phyloP scores from a whole-genome alignment of 2,797 vertebrate genomes.

The Cirrhinus molitorella region DNA sequence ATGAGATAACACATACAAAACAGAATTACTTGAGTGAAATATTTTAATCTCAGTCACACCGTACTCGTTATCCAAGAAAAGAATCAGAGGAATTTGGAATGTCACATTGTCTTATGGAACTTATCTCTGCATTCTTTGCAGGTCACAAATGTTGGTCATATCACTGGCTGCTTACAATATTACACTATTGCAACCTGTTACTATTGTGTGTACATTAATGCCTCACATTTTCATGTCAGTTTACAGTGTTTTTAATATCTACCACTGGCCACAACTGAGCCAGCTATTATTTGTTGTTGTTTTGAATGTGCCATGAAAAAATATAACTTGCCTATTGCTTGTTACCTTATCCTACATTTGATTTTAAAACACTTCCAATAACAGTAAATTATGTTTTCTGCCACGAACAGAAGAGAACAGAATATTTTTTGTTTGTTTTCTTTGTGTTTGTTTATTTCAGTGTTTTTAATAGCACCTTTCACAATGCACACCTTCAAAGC shows the following conservation, averaged over 20 bases:
- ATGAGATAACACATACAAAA: background rate
- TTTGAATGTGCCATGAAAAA: background rate
- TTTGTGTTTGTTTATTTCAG: too few relatives aligned
- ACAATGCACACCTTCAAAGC: background rate
- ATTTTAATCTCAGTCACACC: conserved; percentile 69
- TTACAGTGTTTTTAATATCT: background rate
- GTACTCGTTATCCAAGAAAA: conserved; percentile 60
- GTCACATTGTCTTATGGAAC: background rate
- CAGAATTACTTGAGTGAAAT: background rate
- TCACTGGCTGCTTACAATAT: background rate
- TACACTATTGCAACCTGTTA: background rate
- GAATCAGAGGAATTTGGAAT: conserved; percentile 48
- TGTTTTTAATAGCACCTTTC: background rate
- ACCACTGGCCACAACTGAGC: background rate
- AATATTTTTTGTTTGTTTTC: background rate
- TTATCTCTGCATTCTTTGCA: conserved; percentile 21
- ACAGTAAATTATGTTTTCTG: background rate
- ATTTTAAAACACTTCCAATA: background rate
- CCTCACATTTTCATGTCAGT: background rate
- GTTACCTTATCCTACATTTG: background rate
- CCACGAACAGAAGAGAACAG: background rate
- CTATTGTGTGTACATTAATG: background rate
- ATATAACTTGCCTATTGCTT: too few relatives aligned
- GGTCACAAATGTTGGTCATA: background rate
- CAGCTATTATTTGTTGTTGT: background rate